A percentile compares a stretch with the other conserved stretches of the same genome.
These are phyloP conservation scores for Epinotia ramella DNA, from an alignment of 2,888 invertebrate genomes.

Conservation along the genomic window DNA sequence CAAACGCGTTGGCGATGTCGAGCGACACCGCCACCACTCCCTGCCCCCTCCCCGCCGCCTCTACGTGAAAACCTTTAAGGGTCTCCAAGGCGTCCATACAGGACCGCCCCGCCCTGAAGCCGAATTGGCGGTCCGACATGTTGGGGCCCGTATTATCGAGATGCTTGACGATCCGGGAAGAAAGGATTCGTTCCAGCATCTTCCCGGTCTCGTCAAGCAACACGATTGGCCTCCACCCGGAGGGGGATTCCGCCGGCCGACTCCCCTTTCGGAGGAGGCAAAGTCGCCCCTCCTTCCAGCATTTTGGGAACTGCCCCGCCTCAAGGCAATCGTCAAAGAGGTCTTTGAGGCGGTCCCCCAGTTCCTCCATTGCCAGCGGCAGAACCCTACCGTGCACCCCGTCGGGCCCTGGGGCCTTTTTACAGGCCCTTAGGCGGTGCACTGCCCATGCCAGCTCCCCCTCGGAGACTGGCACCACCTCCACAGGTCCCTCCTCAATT, in stretches of 20 bases:
- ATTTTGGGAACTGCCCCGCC: not conserved
- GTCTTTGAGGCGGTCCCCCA: not conserved
- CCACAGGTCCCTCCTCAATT: too few relatives aligned
- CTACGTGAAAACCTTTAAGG: not conserved
- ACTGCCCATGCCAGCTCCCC: too few relatives aligned
- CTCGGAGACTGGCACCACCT: too few relatives aligned
- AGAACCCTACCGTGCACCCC: not conserved
- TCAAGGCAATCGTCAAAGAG: not conserved
- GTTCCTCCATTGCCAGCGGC: not conserved
- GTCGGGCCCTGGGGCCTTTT: slow-evolving; percentile 8
- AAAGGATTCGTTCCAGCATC: not conserved
- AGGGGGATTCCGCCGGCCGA: too few relatives aligned
- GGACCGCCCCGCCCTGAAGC: not conserved
- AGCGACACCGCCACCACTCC: too few relatives aligned
- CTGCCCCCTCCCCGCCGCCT: too few relatives aligned
- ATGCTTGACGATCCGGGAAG: not conserved
- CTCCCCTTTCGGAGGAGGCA: too few relatives aligned
- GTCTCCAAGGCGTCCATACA: not conserved
- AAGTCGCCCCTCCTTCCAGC: not conserved
- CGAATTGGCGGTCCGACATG: not conserved
- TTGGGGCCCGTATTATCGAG: not conserved
- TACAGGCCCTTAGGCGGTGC: not conserved
- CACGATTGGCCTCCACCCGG: too few relatives aligned
- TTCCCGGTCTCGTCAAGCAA: too few relatives aligned
- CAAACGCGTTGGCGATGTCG: too few relatives aligned